phyloP scores from a whole-genome alignment of 2,113 vertebrate genomes.

The Saguinus imperator region DNA sequence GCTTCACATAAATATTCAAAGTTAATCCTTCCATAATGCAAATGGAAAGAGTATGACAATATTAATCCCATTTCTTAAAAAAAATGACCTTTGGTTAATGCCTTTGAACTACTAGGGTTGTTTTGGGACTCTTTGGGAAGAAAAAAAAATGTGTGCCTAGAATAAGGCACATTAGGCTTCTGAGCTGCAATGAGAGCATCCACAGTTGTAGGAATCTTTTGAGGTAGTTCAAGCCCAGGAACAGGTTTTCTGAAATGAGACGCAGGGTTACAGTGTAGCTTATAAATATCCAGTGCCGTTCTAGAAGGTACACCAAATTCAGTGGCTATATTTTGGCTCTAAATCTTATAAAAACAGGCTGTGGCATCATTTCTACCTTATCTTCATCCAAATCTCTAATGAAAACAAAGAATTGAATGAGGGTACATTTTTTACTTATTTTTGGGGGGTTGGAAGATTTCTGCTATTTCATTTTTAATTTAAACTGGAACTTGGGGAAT shows the following conservation, averaged over 20 bases:
- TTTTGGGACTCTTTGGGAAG: neutral
- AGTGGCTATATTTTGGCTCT: no score
- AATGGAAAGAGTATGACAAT: neutral
- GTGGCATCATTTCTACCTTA: neutral
- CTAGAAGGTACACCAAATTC: neutral
- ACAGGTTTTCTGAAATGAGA: neutral
- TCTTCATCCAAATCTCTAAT: neutral
- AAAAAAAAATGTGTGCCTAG: neutral
- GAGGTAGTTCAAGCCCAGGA: neutral
- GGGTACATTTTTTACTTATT: neutral
- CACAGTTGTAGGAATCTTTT: neutral
- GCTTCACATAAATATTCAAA: neutral
- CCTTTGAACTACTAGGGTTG: neutral
- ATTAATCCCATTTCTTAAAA: neutral
- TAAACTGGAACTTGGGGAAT: constrained; percentile 1
- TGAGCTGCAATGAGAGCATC: neutral
- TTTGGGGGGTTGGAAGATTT: neutral
- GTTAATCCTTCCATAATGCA: constrained; percentile 12
- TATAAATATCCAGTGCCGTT: neutral
- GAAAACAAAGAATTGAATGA: constrained; percentile 22
- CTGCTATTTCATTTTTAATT: neutral
- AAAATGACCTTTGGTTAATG: neutral
- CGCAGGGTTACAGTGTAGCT: neutral
- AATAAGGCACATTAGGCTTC: neutral
- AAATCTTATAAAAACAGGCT: neutral